phyloP scores from a whole-genome alignment of 1,140 invertebrate genomes.

The Aporrectodea caliginosa region DNA sequence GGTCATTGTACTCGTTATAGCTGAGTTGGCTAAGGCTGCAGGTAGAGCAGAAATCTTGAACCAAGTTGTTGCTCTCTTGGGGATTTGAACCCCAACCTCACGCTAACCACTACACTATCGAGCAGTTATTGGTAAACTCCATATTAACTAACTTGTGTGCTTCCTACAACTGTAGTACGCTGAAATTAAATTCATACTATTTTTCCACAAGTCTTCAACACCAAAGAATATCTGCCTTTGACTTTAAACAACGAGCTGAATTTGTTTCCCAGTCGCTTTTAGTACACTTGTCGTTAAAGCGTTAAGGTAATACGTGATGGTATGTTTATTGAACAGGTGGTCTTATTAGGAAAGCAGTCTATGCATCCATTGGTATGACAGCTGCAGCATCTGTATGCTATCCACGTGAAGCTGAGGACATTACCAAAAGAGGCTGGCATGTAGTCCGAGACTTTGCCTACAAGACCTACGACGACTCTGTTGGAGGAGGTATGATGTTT shows the following conservation, averaged over 20 bases:
- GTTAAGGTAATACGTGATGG: neutral
- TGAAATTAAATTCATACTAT: neutral
- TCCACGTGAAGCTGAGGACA: conserved; percentile 40
- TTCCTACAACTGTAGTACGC: neutral
- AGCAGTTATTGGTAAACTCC: too few relatives aligned
- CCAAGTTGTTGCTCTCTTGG: too few relatives aligned
- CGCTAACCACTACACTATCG: too few relatives aligned
- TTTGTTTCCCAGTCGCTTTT: neutral
- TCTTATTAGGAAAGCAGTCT: conserved; percentile 39
- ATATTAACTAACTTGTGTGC: neutral
- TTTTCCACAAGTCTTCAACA: neutral
- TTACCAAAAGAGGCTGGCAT: conserved; percentile 36
- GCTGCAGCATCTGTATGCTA: conserved; percentile 41
- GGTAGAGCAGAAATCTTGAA: too few relatives aligned
- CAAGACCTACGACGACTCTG: conserved; percentile 23
- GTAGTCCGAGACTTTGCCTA: conserved; percentile 30
- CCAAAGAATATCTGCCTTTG: neutral
- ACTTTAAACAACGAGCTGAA: neutral
- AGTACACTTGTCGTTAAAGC: neutral
- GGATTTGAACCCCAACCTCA: too few relatives aligned
- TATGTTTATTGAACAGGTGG: conserved; percentile 36
- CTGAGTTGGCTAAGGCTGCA: too few relatives aligned
- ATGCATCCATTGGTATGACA: conserved; percentile 38
- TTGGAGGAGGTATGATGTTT: too few relatives aligned
- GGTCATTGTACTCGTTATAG: too few relatives aligned